These are phyloP conservation scores for Myotis brandtii DNA, from an alignment of 2,113 vertebrate species.

Conservation along the genomic window DNA sequence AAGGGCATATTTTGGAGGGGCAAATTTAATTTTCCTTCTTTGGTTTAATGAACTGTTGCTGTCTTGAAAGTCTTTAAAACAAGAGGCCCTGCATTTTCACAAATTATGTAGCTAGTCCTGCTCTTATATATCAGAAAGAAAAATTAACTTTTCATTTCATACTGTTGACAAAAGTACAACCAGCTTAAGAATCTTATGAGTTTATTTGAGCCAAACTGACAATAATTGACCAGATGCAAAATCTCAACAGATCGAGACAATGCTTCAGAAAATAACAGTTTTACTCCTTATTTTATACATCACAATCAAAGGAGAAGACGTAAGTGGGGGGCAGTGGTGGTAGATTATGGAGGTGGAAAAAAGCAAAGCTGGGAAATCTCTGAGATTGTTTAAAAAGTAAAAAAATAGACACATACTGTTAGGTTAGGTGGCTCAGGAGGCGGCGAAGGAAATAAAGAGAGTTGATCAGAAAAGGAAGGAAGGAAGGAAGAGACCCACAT, in stretches of 20 bases:
- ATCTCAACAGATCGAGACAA: background rate
- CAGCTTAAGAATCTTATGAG: background rate
- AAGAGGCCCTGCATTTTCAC: background rate
- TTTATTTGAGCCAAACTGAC: background rate
- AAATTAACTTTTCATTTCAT: slow-evolving; percentile 52
- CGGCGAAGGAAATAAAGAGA: too few species aligned
- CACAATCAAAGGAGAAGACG: background rate
- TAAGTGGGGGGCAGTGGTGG: background rate
- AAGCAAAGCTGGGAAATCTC: background rate
- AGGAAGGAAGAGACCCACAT: too few species aligned
- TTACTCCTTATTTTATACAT: background rate
- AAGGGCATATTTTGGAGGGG: background rate
- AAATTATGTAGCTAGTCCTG: background rate
- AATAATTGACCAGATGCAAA: background rate
- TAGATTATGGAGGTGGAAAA: background rate
- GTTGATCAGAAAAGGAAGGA: too few species aligned
- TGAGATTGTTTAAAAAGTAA: background rate
- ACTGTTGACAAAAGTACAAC: background rate
- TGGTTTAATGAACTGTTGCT: background rate
- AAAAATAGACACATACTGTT: background rate
- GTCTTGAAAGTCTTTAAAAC: slow-evolving; percentile 40
- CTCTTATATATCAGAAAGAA: slow-evolving; percentile 34
- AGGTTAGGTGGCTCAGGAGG: too few species aligned
- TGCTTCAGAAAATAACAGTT: background rate
- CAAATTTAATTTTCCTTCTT: background rate